phyloP scores from a whole-genome alignment of 2,888 invertebrate genomes.

The Raillietiella orientalis region DNA sequence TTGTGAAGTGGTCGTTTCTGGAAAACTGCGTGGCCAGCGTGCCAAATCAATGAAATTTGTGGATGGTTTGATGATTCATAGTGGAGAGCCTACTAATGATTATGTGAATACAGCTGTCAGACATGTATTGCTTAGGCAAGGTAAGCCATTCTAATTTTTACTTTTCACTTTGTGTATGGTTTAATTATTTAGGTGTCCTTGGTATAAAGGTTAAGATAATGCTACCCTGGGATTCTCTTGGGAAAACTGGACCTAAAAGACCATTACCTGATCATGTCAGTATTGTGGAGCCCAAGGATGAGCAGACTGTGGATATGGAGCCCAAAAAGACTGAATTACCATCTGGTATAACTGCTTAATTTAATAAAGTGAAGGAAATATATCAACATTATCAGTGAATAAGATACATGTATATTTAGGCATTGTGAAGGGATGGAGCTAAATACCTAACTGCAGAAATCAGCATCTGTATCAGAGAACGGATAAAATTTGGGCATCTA shows the following conservation, averaged over 20 bases:
- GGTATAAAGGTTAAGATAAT: conserved; percentile 83
- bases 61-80: conserved; percentile 98
- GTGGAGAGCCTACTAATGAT: conserved; percentile 91
- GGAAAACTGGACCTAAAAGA: conserved; percentile 89
- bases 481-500: too few species aligned
- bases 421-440: too few species aligned
- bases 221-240: conserved; percentile 92
- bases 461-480: too few species aligned
- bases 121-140: conserved; percentile 86
- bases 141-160: conserved; percentile 15
- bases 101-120: conserved; percentile 94
- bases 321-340: too few species aligned
- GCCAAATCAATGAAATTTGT: conserved; percentile 99
- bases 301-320: too few species aligned
- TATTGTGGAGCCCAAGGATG: conserved; percentile 91
- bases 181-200: conserved; percentile 18
- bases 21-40: conserved; percentile 92
- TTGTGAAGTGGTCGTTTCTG: conserved; percentile 94
- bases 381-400: too few species aligned
- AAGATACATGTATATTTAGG: too few species aligned
- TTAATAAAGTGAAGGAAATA: too few species aligned
- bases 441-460: too few species aligned
- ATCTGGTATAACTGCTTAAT: too few species aligned
- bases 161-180: not conserved
- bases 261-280: conserved; percentile 91